Conservation (phyloP, 53 echinoderm and acorn worm genomes). For the Paelopatides confundens region DNA sequence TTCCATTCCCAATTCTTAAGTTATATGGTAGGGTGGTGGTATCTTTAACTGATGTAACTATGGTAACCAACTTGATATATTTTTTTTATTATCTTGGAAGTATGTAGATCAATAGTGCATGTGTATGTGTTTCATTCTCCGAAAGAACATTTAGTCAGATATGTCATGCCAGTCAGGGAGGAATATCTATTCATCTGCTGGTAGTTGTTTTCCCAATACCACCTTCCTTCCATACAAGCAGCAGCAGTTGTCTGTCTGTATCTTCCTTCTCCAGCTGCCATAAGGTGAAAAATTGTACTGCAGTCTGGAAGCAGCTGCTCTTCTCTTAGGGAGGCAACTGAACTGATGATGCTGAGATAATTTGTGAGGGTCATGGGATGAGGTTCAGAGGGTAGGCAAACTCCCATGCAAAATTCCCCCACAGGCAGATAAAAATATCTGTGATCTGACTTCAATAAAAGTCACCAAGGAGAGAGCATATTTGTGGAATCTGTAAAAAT, state of each 20-base stretch:
- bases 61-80: too few relatives aligned
- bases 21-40: too few relatives aligned
- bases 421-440: slow-evolving; percentile 44
- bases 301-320: slow-evolving; percentile 24
- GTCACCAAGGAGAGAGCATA: slow-evolving; percentile 42
- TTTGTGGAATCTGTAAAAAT: slow-evolving; percentile 17
- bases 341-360: slow-evolving; percentile 44
- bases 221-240: not conserved
- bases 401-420: slow-evolving; percentile 46
- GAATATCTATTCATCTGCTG: not conserved
- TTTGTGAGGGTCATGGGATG: slow-evolving; percentile 51
- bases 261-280: slow-evolving; percentile 29
- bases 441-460: slow-evolving; percentile 35
- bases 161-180: slow-evolving; percentile 2
- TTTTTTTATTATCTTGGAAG: too few relatives aligned
- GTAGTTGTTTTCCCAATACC: not conserved
- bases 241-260: slow-evolving; percentile 8
- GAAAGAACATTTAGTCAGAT: not conserved
- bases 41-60: too few relatives aligned
- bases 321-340: slow-evolving; percentile 31
- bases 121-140: not conserved
- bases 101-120: too few relatives aligned
- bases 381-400: slow-evolving; percentile 45
- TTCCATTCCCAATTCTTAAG: too few relatives aligned
- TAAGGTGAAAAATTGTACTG: not conserved